phyloP scores from a whole-genome alignment of 1,140 invertebrate species.

The Orchesella cincta region DNA sequence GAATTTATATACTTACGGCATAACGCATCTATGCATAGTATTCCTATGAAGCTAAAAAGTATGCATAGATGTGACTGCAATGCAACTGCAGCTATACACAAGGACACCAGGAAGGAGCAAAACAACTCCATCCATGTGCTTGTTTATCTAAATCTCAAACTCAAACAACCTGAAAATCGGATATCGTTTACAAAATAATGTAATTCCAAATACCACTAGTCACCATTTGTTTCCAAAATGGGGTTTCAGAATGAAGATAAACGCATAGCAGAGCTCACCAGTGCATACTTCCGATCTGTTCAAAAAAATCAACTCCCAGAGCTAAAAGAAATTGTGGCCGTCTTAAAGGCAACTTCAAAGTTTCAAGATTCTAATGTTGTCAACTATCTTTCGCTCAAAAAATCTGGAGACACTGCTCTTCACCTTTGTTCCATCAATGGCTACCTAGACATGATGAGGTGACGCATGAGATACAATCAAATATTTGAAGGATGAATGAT shows the following conservation, averaged over 20 bases:
- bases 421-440: slow-evolving; percentile 37
- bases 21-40: too few relatives aligned
- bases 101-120: too few relatives aligned
- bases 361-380: neutral
- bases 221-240: neutral
- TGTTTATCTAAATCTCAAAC: too few relatives aligned
- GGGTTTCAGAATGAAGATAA: neutral
- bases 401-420: slow-evolving; percentile 36
- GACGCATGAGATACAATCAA: slow-evolving; percentile 13
- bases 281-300: neutral
- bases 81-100: too few relatives aligned
- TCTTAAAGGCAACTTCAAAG: neutral
- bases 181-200: too few relatives aligned
- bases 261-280: neutral
- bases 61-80: too few relatives aligned
- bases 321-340: neutral
- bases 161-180: too few relatives aligned
- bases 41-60: too few relatives aligned
- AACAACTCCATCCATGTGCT: too few relatives aligned
- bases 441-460: slow-evolving; percentile 38
- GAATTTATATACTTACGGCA: too few relatives aligned
- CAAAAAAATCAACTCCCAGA: neutral
- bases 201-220: too few relatives aligned
- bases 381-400: slow-evolving; percentile 28
- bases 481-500: neutral